These are phyloP conservation scores for Euleptes europaea DNA, from an alignment of 2,113 vertebrate genomes.

Conservation along the genomic window DNA sequence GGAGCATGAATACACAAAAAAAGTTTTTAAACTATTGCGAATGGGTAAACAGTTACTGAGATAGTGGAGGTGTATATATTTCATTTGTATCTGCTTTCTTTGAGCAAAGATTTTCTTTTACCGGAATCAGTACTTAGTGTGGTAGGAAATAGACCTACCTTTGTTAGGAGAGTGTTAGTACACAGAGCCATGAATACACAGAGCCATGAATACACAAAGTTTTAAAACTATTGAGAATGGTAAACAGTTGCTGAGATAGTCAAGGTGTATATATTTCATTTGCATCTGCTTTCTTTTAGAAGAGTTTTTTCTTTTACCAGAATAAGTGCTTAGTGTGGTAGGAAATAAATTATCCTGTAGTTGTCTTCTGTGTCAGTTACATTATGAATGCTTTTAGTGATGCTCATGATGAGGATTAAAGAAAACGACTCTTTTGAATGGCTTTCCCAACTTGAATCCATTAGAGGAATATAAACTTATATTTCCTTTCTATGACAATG, in stretches of 20 bases:
- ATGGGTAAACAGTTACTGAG: neutral
- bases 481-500: no score
- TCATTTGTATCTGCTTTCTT: neutral
- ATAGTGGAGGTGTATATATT: neutral
- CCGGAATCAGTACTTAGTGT: neutral
- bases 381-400: neutral
- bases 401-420: neutral
- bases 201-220: no score
- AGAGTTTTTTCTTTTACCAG: constrained; percentile 22
- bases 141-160: neutral
- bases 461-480: neutral
- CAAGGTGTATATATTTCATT: neutral
- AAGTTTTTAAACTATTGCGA: neutral
- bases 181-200: neutral
- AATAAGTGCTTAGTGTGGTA: neutral
- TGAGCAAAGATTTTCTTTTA: constrained; percentile 6
- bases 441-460: neutral
- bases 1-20: neutral
- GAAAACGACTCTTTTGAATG: neutral
- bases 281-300: neutral
- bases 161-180: no score
- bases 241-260: neutral
- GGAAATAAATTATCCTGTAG: constrained; percentile 2
- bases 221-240: neutral
- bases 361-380: neutral